Percentiles rank a stretch among this genome's conserved stretches.
These are phyloP conservation scores for Arbacia lixula DNA, from an alignment of 53 echinoderm and acorn worm species.

Conservation along the genomic window DNA sequence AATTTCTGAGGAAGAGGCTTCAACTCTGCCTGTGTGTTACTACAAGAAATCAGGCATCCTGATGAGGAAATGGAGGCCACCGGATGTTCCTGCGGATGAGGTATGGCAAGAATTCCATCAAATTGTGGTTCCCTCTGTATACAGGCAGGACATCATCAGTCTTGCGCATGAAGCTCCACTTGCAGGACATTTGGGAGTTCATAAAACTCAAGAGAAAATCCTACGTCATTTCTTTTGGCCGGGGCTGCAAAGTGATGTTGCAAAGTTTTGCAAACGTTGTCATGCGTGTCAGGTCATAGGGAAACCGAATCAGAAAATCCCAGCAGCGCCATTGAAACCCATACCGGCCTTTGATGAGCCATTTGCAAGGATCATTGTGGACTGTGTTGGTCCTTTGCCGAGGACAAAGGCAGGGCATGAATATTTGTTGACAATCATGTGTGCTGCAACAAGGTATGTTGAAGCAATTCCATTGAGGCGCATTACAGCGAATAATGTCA, in stretches of 20 bases:
- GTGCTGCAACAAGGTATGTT: conserved; percentile 67
- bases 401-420: conserved; percentile 67
- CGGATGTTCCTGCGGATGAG: conserved; percentile 72
- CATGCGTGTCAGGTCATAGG: conserved; percentile 71
- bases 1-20: no score
- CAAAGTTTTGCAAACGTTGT: conserved; percentile 69
- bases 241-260: conserved; percentile 52
- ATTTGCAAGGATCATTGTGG: conserved; percentile 68
- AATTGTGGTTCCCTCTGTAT: conserved; percentile 60
- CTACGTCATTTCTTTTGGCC: conserved; percentile 73
- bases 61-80: conserved; percentile 67
- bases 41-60: conserved; percentile 52
- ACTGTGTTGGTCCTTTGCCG: conserved; percentile 77
- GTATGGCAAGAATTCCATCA: conserved; percentile 68
- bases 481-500: conserved; percentile 61
- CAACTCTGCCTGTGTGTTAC: no score
- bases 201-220: conserved; percentile 63
- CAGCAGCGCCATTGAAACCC: conserved; percentile 34
- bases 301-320: conserved; percentile 65
- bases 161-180: conserved; percentile 73
- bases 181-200: conserved; percentile 66
- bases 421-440: conserved; percentile 77
- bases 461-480: conserved; percentile 76
- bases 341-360: conserved; percentile 74
- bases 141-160: conserved; percentile 53